Base-by-base conservation (phyloP, 2,888 invertebrate species). In the Mesoligia furuncula region DNA sequence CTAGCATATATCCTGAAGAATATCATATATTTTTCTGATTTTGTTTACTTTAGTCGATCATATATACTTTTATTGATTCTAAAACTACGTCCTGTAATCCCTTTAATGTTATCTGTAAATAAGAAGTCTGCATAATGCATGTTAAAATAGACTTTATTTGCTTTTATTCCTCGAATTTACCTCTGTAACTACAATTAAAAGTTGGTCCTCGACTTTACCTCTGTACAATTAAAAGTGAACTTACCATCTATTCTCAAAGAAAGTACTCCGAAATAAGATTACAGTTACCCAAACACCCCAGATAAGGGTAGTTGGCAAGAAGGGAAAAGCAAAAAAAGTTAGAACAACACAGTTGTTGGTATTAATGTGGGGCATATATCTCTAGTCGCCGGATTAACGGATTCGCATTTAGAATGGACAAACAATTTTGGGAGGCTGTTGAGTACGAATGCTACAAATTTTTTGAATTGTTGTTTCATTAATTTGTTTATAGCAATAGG, bases 331-430 rank as follows among this genome's bases (percentile, higher is more conserved):
- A 62, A 75, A 54, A 62, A 75, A 83, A 79, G 70, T 75, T 62
- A 57, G 39, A 73, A 78, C 27, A 67, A 73, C 65, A 51, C 62
- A 70, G 79, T 69, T 75, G 67, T 65, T 57, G 54, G 48, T 76
- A 74, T 83, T 86, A 81, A 84, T 81, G 79, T 77, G 57, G 51
- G 65, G n/a, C 39, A 80, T 81, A 81, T 66, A 79, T 86, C 67
- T 72, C 73, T 61, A 51, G 79, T 73, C 75, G 73, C 81, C 72
- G 76, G 75, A 57, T 31, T 79, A 84, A 76, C 73, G 74, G 65
- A 79, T 51, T 36, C 70, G 61, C 48, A 71, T 71, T 73, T 61
- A 31, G 72, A 73, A 77, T 62, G 67, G 51, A 61, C 59, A 15
- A n/a, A 64, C n/a, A 11, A 57, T 61, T 65, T 61, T 69, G 42